A percentile compares a stretch with the other conserved stretches of the same genome.
Evolutionary conservation across 2,113 vertebrate species (phyloP).

Genomic region (Apistogramma diplotaenia): DNA sequence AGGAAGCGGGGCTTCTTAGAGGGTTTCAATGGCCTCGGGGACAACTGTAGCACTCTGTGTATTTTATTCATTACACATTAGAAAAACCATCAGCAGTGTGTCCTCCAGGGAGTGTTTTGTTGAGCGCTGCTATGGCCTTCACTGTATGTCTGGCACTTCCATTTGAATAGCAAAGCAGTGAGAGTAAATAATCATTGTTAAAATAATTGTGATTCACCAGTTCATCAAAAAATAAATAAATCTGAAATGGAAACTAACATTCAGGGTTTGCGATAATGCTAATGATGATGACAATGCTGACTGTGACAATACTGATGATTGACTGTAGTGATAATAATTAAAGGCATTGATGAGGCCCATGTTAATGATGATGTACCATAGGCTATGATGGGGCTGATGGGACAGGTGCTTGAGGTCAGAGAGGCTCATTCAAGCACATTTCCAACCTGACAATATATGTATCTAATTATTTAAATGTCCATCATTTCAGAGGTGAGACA

Average conservation of each 20-base stretch:
- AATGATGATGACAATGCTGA: neutral
- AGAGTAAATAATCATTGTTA: slow-evolving; percentile 32
- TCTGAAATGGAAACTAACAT: slow-evolving; percentile 19
- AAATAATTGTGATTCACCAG: slow-evolving; percentile 5
- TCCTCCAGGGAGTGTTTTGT: slow-evolving; percentile 67
- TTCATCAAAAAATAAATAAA: neutral
- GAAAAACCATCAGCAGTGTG: slow-evolving; percentile 58
- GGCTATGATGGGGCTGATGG: slow-evolving; percentile 11
- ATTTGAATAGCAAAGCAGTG: slow-evolving; percentile 55
- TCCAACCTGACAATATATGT: neutral
- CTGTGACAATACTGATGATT: neutral
- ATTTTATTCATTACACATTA: slow-evolving; percentile 71
- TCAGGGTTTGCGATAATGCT: neutral
- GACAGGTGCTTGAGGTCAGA: slow-evolving; percentile 7
- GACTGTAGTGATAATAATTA: slow-evolving; percentile 12
- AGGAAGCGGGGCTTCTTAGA: slow-evolving; percentile 19
- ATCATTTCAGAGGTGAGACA: slow-evolving; percentile 21
- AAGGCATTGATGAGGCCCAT: slow-evolving; percentile 2
- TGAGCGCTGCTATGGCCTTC: slow-evolving; percentile 40
- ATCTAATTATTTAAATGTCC: slow-evolving; percentile 12
- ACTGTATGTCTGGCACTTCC: slow-evolving; percentile 29
- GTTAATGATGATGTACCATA: slow-evolving; percentile 16
- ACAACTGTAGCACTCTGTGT: slow-evolving; percentile 41
- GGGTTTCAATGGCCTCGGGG: slow-evolving; percentile 47
- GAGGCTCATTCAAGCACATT: slow-evolving; percentile 6